phyloP scores from a whole-genome alignment of 2,888 invertebrate species.

The Plebejus anna region DNA sequence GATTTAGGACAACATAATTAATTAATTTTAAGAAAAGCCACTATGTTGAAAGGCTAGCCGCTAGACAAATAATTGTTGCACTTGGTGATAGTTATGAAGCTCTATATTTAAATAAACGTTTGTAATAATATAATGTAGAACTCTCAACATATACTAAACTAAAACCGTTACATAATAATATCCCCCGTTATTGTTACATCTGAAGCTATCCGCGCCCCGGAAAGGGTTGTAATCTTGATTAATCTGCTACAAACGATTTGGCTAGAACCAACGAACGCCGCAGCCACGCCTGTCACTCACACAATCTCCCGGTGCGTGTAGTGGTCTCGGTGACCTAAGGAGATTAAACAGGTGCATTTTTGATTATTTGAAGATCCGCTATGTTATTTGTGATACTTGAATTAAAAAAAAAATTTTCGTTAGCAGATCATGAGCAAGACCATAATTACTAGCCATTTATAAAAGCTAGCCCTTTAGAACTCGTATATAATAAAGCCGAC shows the following conservation, averaged over 20 bases:
- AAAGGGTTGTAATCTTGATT: constrained; percentile 77
- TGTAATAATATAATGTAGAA: neutral
- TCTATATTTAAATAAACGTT: too few relatives aligned
- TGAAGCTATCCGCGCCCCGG: constrained; percentile 61
- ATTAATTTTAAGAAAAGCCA: too few relatives aligned
- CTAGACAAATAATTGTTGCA: neutral
- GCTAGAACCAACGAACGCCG: constrained; percentile 14
- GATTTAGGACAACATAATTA: too few relatives aligned
- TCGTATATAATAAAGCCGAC: neutral
- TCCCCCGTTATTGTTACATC: constrained; percentile 62
- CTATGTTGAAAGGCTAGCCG: too few relatives aligned
- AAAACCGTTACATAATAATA: neutral
- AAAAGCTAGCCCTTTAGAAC: neutral
- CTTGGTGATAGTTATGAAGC: neutral
- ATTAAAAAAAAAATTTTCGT: neutral
- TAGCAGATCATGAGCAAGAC: neutral
- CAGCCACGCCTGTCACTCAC: constrained; percentile 23
- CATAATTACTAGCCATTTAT: neutral
- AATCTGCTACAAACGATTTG: constrained; percentile 70
- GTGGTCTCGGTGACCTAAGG: neutral
- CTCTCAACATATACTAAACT: neutral
- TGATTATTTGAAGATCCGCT: neutral
- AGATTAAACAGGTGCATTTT: constrained; percentile 7
- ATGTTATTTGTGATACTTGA: neutral
- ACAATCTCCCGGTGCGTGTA: neutral